These are phyloP conservation scores for Prionailurus viverrinus DNA, from an alignment of 2,113 vertebrate genomes.

Conservation along the genomic window DNA sequence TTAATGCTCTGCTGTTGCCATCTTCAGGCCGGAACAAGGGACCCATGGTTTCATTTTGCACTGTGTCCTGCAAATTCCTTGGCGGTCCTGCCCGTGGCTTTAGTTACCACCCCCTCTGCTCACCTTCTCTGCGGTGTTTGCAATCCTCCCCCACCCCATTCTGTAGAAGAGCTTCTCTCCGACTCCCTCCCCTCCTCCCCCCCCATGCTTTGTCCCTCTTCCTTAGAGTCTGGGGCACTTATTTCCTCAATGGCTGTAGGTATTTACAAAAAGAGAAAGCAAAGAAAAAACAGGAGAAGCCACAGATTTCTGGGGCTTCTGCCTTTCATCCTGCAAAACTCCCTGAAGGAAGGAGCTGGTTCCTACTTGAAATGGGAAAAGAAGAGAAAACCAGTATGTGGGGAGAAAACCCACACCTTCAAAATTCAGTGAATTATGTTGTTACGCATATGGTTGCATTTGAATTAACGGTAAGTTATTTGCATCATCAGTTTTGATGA, in stretches of 20 bases:
- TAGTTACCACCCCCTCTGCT: background rate
- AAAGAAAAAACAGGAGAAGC: background rate
- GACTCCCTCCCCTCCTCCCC: background rate
- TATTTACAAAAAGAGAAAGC: background rate
- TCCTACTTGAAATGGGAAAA: slow-evolving; percentile 25
- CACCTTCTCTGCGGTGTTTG: background rate
- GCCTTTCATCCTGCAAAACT: background rate
- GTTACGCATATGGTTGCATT: background rate
- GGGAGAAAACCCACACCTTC: background rate
- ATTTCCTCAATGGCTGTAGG: background rate
- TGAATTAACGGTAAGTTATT: slow-evolving; percentile 2
- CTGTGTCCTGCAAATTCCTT: background rate
- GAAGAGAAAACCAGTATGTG: background rate
- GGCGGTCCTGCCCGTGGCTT: background rate
- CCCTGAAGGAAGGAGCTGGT: background rate
- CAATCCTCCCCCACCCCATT: background rate
- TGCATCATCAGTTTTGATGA: background rate
- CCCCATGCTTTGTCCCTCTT: background rate
- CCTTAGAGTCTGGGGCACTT: background rate
- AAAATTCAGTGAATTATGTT: background rate
- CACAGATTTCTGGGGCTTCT: background rate
- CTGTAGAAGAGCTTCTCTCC: background rate
- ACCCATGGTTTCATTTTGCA: background rate
- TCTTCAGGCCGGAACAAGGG: background rate
- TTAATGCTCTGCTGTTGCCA: background rate